Conservation (phyloP, 2,888 invertebrate species). For the Anorthoa munda region DNA sequence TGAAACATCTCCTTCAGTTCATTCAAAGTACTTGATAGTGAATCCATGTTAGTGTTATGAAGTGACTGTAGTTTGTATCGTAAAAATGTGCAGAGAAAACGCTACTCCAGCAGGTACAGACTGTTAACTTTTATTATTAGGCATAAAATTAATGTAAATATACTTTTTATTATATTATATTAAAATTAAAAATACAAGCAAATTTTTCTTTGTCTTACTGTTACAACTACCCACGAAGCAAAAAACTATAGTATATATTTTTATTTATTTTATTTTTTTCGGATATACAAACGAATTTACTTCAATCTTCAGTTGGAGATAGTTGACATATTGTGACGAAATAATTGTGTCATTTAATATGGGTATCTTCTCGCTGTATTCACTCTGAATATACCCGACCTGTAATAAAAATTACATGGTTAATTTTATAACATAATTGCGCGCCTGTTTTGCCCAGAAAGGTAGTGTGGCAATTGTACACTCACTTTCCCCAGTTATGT, state of each 20-base stretch:
- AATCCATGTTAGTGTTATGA: too few species aligned
- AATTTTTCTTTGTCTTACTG: too few species aligned
- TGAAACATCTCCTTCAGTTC: too few species aligned
- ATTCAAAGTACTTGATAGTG: too few species aligned
- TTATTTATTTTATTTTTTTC: slow-evolving; percentile 13
- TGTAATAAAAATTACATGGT: slow-evolving; percentile 63
- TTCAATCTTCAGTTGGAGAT: neutral
- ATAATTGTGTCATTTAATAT: slow-evolving; percentile 48
- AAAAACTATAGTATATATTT: neutral
- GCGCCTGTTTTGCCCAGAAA: neutral
- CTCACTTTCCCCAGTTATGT: neutral
- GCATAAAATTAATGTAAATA: too few species aligned
- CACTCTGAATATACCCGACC: slow-evolving; percentile 79
- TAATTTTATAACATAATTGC: neutral
- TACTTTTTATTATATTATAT: too few species aligned
- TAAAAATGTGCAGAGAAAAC: too few species aligned
- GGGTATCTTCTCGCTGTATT: slow-evolving; percentile 75
- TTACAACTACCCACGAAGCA: too few species aligned
- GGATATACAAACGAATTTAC: neutral
- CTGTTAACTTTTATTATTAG: too few species aligned
- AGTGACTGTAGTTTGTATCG: too few species aligned
- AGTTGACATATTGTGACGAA: neutral
- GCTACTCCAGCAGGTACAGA: too few species aligned
- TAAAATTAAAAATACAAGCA: too few species aligned
- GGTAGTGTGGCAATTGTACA: neutral